Conservation (phyloP, 2,113 vertebrate species). For the Sinocyclocheilus grahami region DNA sequence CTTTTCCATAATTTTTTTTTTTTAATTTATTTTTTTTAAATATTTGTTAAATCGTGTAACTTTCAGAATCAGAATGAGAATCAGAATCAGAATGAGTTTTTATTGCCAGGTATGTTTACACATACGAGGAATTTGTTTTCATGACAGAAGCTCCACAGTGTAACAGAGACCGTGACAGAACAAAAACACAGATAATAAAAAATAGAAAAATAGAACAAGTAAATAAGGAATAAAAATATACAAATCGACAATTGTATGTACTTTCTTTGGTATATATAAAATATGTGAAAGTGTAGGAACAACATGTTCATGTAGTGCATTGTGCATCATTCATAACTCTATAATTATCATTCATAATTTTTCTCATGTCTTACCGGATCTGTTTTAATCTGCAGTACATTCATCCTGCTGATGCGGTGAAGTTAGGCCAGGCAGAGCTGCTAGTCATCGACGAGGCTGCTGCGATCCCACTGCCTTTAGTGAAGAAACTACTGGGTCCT, state of each 20-base stretch:
- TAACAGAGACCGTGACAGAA: too few species aligned
- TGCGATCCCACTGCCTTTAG: slow-evolving; percentile 92
- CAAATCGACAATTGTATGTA: too few species aligned
- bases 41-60: not conserved
- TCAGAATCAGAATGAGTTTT: too few species aligned
- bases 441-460: slow-evolving; percentile 97
- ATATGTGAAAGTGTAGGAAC: not conserved
- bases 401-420: slow-evolving; percentile 91
- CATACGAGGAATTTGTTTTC: too few species aligned
- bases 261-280: not conserved
- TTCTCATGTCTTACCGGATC: not conserved
- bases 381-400: slow-evolving; percentile 82
- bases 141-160: too few species aligned
- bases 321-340: not conserved
- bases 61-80: too few species aligned
- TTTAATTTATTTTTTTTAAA: not conserved
- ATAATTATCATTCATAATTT: not conserved
- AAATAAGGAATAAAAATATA: too few species aligned
- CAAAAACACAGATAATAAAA: too few species aligned
- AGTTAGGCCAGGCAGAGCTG: slow-evolving; percentile 95
- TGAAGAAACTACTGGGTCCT: slow-evolving; percentile 91
- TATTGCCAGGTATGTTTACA: too few species aligned
- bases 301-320: not conserved
- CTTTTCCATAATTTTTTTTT: not conserved
- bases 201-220: too few species aligned